A percentile compares a stretch with the other conserved stretches of the same genome.
These are phyloP conservation scores for Epirrhoe tristata DNA, from an alignment of 2,888 invertebrate genomes.

Conservation along the genomic window DNA sequence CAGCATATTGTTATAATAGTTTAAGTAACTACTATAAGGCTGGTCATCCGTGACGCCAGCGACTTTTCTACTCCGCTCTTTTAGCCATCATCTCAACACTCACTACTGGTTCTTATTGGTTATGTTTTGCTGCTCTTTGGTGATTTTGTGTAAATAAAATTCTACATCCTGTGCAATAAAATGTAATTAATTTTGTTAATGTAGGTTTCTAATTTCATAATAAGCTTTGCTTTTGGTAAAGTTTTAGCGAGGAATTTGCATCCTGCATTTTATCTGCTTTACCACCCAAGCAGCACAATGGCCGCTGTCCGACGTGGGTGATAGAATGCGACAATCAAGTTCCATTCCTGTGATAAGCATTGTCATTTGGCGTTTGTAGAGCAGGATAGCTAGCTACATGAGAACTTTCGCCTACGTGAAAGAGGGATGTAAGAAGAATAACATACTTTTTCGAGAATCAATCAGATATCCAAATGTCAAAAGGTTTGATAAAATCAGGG, in stretches of 20 bases:
- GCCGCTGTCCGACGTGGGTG: constrained; percentile 17
- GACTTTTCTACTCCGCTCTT: too few relatives aligned
- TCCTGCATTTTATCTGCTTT: neutral
- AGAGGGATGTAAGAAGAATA: neutral
- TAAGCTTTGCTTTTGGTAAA: neutral
- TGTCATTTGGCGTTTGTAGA: constrained; percentile 10
- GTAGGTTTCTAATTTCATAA: neutral
- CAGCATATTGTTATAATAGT: too few relatives aligned
- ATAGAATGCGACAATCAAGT: constrained; percentile 12
- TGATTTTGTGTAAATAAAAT: neutral
- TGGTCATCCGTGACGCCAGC: too few relatives aligned
- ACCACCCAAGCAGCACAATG: neutral
- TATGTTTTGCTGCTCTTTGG: too few relatives aligned
- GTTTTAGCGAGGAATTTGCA: neutral
- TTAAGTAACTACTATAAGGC: too few relatives aligned
- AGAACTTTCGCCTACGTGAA: constrained; percentile 6
- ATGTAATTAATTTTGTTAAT: too few relatives aligned
- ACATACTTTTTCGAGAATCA: neutral
- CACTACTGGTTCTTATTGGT: too few relatives aligned
- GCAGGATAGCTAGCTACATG: neutral
- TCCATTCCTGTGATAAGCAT: constrained; percentile 6
- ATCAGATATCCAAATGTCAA: neutral
- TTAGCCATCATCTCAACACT: too few relatives aligned
- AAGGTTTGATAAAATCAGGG: too few relatives aligned
- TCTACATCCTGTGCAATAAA: neutral